Evolutionary conservation across 2,113 vertebrate genomes (phyloP).

Genomic region (Fulmarus glacialis): DNA sequence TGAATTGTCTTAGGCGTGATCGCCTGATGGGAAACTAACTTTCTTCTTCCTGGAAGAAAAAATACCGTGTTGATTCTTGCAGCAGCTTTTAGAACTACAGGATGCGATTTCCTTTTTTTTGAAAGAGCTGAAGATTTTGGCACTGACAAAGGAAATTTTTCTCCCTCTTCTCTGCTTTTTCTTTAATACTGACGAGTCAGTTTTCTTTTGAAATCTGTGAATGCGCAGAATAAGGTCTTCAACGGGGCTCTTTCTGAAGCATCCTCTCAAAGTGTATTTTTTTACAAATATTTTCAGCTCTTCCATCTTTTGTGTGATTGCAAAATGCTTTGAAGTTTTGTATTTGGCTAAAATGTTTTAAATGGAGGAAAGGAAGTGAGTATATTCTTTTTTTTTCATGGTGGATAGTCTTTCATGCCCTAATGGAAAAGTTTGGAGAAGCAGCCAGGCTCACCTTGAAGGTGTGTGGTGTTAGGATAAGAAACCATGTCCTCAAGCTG

Average conservation of each 20-base stretch:
- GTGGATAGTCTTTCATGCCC: neutral
- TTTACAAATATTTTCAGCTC: neutral
- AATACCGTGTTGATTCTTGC: slow-evolving; percentile 63
- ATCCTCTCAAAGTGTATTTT: neutral
- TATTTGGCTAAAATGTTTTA: neutral
- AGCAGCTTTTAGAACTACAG: slow-evolving; percentile 66
- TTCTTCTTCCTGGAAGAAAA: slow-evolving; percentile 71
- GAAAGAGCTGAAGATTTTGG: slow-evolving; percentile 59
- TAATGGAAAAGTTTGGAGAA: neutral
- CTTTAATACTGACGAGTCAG: neutral
- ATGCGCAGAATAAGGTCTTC: neutral
- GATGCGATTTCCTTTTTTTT: slow-evolving; percentile 54
- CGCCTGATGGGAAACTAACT: slow-evolving; percentile 75
- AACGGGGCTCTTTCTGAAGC: neutral
- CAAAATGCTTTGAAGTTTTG: neutral
- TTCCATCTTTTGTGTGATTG: neutral
- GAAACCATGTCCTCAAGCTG: neutral
- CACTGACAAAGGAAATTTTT: slow-evolving; percentile 46
- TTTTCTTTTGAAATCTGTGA: slow-evolving; percentile 17
- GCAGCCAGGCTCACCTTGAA: neutral
- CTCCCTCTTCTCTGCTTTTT: slow-evolving; percentile 12
- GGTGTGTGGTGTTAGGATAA: neutral
- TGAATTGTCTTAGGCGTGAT: slow-evolving; percentile 65
- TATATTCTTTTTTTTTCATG: neutral
- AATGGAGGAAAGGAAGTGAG: neutral